phyloP scores from a whole-genome alignment of 2,797 vertebrate species.

The Lepus oiostolus region DNA sequence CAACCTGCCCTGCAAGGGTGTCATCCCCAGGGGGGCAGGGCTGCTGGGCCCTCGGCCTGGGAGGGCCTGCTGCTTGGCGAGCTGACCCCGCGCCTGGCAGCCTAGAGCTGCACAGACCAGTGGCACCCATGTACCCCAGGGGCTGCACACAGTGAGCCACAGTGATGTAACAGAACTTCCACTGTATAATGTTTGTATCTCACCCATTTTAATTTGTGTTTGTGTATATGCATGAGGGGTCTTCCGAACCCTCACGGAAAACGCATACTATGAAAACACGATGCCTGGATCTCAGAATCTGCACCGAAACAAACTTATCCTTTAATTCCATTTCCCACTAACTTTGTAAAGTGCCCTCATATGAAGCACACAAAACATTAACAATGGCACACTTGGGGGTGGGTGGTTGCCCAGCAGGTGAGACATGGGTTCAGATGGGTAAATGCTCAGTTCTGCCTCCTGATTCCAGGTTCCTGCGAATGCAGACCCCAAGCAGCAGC shows the following conservation, averaged over 20 bases:
- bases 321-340: background rate
- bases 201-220: slow-evolving; percentile 9
- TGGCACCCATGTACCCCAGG: background rate
- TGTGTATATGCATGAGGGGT: background rate
- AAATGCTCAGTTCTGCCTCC: no score
- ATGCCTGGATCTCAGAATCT: no score
- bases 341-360: background rate
- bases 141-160: background rate
- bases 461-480: no score
- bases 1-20: background rate
- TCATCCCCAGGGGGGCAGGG: background rate
- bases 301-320: no score
- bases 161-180: background rate
- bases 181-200: background rate
- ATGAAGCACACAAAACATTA: background rate
- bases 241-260: no score
- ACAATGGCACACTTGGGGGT: background rate
- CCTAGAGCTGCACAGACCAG: background rate
- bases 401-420: background rate
- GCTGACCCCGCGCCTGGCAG: background rate
- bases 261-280: no score
- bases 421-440: background rate
- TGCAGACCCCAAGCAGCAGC: no score
- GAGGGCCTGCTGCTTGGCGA: background rate
- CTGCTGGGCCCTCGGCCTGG: background rate